phyloP scores from a whole-genome alignment of 1,140 invertebrate genomes.

The Neodiprion pinetum region DNA sequence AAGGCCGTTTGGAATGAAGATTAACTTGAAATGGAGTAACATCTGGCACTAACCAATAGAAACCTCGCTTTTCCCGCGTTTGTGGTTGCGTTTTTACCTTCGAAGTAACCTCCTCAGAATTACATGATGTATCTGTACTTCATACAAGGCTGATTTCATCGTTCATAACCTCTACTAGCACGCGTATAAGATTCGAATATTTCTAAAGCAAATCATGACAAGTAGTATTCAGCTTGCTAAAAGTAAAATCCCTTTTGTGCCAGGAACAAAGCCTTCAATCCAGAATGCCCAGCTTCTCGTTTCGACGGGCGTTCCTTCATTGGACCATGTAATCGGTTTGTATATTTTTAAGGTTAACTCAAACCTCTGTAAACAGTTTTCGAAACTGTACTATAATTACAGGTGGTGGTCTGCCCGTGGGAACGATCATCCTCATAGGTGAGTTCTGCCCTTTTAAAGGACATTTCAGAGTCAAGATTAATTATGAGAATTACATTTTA shows the following conservation, averaged over 20 bases:
- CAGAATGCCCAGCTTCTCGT: constrained; percentile 74
- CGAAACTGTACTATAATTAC: constrained; percentile 35
- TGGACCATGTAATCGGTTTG: constrained; percentile 72
- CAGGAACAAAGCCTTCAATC: constrained; percentile 69
- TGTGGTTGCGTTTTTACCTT: no score
- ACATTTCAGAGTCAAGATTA: constrained; percentile 20
- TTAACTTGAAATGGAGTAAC: no score
- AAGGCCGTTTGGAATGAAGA: no score
- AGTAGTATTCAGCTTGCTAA: constrained; percentile 25
- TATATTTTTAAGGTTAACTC: constrained; percentile 13
- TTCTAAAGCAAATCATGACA: neutral
- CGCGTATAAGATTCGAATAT: no score
- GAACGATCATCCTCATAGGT: constrained; percentile 68
- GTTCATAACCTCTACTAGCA: no score
- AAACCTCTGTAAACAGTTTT: neutral
- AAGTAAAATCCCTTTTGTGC: constrained; percentile 55
- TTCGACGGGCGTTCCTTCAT: constrained; percentile 74
- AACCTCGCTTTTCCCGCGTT: no score
- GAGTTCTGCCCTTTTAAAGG: constrained; percentile 33
- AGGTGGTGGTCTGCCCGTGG: constrained; percentile 69
- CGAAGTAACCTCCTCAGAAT: no score
- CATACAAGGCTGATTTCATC: no score
- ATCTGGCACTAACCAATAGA: no score
- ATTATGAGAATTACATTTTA: constrained; percentile 41
- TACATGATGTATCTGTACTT: no score